These are phyloP conservation scores for Plemyria rubiginata DNA, from an alignment of 2,888 invertebrate species.

Conservation along the genomic window DNA sequence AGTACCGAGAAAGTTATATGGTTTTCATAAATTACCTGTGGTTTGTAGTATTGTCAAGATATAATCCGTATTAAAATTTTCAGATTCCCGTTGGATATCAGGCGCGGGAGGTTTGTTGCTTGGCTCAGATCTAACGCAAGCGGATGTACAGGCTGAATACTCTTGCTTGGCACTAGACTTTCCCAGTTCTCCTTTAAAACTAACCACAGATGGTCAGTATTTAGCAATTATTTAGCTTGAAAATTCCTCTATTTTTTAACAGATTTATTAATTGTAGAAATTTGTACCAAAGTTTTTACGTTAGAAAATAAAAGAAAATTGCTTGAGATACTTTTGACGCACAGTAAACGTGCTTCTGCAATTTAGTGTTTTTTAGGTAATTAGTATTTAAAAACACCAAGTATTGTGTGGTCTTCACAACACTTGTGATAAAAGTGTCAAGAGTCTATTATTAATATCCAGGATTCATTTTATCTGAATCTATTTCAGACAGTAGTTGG, in stretches of 20 bases:
- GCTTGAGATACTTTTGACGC: too few relatives aligned
- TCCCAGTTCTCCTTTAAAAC: constrained; percentile 66
- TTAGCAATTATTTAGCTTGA: too few relatives aligned
- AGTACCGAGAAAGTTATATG: too few relatives aligned
- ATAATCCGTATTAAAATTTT: constrained; percentile 32
- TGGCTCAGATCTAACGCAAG: constrained; percentile 73
- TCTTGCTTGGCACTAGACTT: constrained; percentile 73
- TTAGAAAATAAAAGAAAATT: too few relatives aligned
- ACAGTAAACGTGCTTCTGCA: too few relatives aligned
- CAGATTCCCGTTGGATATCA: constrained; percentile 76
- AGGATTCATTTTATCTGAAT: constrained; percentile 24
- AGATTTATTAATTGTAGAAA: too few relatives aligned
- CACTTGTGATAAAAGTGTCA: too few relatives aligned
- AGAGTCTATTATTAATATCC: background rate
- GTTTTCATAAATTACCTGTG: constrained; percentile 8
- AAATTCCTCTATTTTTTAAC: too few relatives aligned
- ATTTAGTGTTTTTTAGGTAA: too few relatives aligned
- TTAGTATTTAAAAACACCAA: too few relatives aligned
- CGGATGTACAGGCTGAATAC: constrained; percentile 77
- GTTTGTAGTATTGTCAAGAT: constrained; percentile 17
- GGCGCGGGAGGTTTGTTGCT: constrained; percentile 72
- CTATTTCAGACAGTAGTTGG: constrained; percentile 74
- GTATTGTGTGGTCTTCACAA: too few relatives aligned
- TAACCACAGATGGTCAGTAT: constrained; percentile 75
- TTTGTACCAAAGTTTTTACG: too few relatives aligned